Evolutionary conservation across 1,140 invertebrate species (phyloP).

Genomic region (Nebria ingens): DNA sequence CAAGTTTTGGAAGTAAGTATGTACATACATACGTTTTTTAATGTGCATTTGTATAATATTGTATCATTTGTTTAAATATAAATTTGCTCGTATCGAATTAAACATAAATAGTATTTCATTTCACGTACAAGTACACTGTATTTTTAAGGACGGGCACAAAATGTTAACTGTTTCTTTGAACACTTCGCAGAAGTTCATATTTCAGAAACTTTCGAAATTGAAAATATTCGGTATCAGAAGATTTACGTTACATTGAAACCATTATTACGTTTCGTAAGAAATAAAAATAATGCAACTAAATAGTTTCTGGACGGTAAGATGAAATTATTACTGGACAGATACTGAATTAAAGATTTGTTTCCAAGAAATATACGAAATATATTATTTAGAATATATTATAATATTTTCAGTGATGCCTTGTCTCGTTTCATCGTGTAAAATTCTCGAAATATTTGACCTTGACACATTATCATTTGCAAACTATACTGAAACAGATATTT

Average conservation of each 20-base stretch:
- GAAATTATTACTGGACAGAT: neutral
- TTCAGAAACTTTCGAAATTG: neutral
- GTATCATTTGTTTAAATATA: neutral
- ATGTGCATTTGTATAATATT: constrained; percentile 4
- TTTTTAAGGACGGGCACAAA: constrained; percentile 5
- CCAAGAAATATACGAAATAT: too few relatives aligned
- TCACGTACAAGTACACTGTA: neutral
- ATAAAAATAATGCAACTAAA: neutral
- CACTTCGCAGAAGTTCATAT: neutral
- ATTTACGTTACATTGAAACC: neutral
- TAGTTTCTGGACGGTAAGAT: neutral
- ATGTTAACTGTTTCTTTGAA: neutral
- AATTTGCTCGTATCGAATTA: neutral
- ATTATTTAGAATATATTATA: too few relatives aligned
- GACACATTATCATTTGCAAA: too few relatives aligned
- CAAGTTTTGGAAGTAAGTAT: too few relatives aligned
- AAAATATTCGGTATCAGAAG: neutral
- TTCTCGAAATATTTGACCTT: neutral
- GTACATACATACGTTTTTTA: neutral
- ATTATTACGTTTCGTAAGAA: neutral
- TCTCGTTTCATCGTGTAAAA: too few relatives aligned
- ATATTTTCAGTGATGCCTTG: too few relatives aligned
- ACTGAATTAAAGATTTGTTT: too few relatives aligned
- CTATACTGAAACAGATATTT: too few relatives aligned
- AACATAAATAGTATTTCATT: neutral